Conservation (phyloP, 2,797 vertebrate species). For the Lepus oiostolus region DNA sequence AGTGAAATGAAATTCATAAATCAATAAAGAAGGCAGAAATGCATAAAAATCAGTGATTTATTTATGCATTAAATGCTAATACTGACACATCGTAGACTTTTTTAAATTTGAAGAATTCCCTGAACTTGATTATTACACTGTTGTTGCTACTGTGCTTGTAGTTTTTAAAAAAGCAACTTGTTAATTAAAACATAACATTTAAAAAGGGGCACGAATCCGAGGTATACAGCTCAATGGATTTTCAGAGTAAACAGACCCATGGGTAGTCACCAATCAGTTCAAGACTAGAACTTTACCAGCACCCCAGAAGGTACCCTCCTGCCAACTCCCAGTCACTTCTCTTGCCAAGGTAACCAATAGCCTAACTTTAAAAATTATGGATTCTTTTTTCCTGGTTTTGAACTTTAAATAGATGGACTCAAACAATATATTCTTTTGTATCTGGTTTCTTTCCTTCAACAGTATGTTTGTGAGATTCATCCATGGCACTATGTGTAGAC, state of each 20-base stretch:
- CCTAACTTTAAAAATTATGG: slow-evolving; percentile 48
- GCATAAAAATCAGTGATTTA: slow-evolving; percentile 61
- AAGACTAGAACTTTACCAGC: slow-evolving; percentile 54
- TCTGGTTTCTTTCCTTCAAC: slow-evolving; percentile 40
- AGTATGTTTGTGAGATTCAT: slow-evolving; percentile 43
- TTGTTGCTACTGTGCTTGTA: slow-evolving; percentile 41
- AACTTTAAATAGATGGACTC: slow-evolving; percentile 35
- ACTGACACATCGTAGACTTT: slow-evolving; percentile 56
- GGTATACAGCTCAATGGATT: slow-evolving; percentile 25
- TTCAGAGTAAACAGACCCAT: slow-evolving; percentile 51
- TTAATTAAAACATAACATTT: slow-evolving; percentile 57
- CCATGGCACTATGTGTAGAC: neutral
- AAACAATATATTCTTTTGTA: slow-evolving; percentile 37
- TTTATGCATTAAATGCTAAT: slow-evolving; percentile 70
- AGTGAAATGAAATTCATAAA: slow-evolving; percentile 78
- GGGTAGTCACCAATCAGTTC: neutral
- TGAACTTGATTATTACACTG: slow-evolving; percentile 73
- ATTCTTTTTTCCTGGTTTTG: slow-evolving; percentile 37
- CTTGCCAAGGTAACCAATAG: slow-evolving; percentile 20
- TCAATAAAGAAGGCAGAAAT: slow-evolving; percentile 73
- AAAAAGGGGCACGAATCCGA: slow-evolving; percentile 31
- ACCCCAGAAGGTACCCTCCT: neutral
- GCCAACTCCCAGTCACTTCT: neutral
- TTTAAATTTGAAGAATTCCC: slow-evolving; percentile 62
- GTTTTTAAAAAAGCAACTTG: slow-evolving; percentile 50